These are phyloP conservation scores for Tetragnatha montana DNA, from an alignment of 2,888 invertebrate genomes.

Conservation along the genomic window DNA sequence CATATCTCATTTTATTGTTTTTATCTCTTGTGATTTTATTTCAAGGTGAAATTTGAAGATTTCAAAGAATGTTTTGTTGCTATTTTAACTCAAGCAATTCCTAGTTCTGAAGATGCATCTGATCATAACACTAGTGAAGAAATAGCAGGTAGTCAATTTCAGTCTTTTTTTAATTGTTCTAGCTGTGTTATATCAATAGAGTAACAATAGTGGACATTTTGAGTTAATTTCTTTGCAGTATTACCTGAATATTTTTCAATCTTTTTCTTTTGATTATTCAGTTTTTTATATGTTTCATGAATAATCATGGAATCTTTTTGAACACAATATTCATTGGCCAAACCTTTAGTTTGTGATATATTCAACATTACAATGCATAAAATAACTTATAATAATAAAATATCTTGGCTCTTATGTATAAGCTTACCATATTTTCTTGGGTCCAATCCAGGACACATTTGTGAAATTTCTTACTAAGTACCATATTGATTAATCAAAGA, in stretches of 20 bases:
- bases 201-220: neutral
- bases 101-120: slow-evolving; percentile 41
- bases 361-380: too few species aligned
- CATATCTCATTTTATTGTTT: too few species aligned
- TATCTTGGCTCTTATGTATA: too few species aligned
- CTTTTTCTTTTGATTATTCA: too few species aligned
- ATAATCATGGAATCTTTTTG: neutral
- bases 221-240: neutral
- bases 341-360: too few species aligned
- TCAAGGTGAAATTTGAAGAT: slow-evolving; percentile 73
- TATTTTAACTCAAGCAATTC: slow-evolving; percentile 70
- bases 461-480: too few species aligned
- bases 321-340: neutral
- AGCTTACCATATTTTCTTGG: too few species aligned
- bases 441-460: too few species aligned
- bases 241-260: too few species aligned
- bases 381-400: too few species aligned
- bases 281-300: neutral
- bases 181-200: neutral
- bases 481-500: too few species aligned
- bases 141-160: slow-evolving; percentile 37
- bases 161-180: neutral
- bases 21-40: neutral
- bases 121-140: slow-evolving; percentile 50
- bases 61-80: slow-evolving; percentile 73